phyloP scores from a whole-genome alignment of 2,888 invertebrate genomes.

The Cerastoderma edule region DNA sequence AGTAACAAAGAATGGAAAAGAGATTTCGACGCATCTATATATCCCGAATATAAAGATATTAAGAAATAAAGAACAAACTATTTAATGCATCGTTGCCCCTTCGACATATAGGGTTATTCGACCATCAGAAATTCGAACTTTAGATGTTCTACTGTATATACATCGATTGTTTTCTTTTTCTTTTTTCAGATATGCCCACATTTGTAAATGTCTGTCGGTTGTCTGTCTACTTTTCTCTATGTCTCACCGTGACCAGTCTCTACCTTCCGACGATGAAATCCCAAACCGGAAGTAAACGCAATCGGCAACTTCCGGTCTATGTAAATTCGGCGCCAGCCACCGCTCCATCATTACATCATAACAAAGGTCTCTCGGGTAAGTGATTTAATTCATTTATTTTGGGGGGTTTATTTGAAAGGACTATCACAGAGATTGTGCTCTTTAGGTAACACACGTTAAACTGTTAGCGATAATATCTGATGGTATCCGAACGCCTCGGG shows the following conservation, averaged over 20 bases:
- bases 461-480: too few relatives aligned
- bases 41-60: too few relatives aligned
- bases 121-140: too few relatives aligned
- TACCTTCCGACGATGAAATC: slow-evolving; percentile 53
- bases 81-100: too few relatives aligned
- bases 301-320: slow-evolving; percentile 21
- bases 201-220: slow-evolving; percentile 56
- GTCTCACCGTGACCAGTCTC: slow-evolving; percentile 56
- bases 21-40: too few relatives aligned
- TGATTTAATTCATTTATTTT: background rate
- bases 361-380: slow-evolving; percentile 33
- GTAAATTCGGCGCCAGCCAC: slow-evolving; percentile 23
- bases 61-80: too few relatives aligned
- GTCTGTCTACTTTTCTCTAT: slow-evolving; percentile 58
- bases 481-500: too few relatives aligned
- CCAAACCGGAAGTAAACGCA: slow-evolving; percentile 28
- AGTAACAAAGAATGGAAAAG: too few relatives aligned
- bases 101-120: too few relatives aligned
- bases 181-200: slow-evolving; percentile 58
- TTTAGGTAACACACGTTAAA: too few relatives aligned
- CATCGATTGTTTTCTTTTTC: slow-evolving; percentile 8
- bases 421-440: too few relatives aligned
- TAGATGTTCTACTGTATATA: slow-evolving; percentile 1
- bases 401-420: too few relatives aligned
- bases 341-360: slow-evolving; percentile 31